Evolutionary conservation across 2,113 vertebrate species (phyloP).

Genomic region (Lipophrys pholis): DNA sequence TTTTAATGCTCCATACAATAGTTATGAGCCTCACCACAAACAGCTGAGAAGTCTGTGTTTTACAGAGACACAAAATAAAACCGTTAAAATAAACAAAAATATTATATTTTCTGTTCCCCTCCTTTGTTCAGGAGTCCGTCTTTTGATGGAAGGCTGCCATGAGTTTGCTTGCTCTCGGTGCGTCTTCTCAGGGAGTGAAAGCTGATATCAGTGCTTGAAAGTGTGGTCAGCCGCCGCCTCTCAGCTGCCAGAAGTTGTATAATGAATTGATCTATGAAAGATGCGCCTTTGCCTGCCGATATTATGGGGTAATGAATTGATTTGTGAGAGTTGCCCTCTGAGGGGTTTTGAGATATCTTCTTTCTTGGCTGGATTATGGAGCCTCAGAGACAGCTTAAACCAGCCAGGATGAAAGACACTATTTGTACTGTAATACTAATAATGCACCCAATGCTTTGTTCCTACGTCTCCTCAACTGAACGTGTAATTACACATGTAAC

Average conservation of each 20-base stretch:
- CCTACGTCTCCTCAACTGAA: conserved; percentile 69
- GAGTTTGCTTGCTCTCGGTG: conserved; percentile 45
- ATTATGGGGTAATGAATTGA: conserved; percentile 79
- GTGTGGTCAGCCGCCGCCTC: conserved; percentile 76
- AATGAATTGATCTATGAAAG: conserved; percentile 80
- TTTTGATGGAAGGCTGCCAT: conserved; percentile 64
- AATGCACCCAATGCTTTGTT: conserved; percentile 68
- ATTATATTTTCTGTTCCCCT: conserved; percentile 34
- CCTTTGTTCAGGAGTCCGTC: conserved; percentile 52
- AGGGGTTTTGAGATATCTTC: conserved; percentile 65
- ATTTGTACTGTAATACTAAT: conserved; percentile 70
- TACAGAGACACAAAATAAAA: conserved; percentile 48
- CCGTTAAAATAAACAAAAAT: conserved; percentile 36
- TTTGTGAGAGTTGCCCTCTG: conserved; percentile 71
- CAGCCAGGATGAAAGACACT: conserved; percentile 63
- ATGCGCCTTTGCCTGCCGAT: conserved; percentile 66
- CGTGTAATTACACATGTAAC: conserved; percentile 82
- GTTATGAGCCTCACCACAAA: conserved; percentile 46
- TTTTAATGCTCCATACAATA: conserved; percentile 60
- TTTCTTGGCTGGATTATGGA: conserved; percentile 72
- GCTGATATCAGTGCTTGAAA: conserved; percentile 66
- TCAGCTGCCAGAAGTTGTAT: conserved; percentile 70
- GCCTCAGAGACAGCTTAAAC: conserved; percentile 59
- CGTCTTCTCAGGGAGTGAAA: conserved; percentile 72
- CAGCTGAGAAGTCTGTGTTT: conserved; percentile 20